Evolutionary conservation across 2,797 vertebrate genomes (phyloP).

Genomic region (Premnoplex brunnescens): DNA sequence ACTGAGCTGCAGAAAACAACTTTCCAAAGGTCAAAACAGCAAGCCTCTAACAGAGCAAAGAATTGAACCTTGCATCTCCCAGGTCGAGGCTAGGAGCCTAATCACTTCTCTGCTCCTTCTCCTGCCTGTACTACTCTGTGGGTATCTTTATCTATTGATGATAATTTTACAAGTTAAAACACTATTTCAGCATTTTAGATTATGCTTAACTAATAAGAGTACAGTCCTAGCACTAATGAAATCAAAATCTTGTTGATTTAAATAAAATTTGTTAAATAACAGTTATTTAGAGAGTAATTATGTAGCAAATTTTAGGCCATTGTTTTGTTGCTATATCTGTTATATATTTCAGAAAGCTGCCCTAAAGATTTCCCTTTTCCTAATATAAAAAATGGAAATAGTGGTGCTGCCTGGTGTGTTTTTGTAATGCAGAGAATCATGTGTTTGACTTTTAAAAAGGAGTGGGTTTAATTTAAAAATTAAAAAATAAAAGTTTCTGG

Average conservation of each 20-base stretch:
- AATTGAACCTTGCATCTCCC: not conserved
- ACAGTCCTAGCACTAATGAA: not conserved
- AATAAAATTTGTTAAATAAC: not conserved
- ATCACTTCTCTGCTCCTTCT: not conserved
- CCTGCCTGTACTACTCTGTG: fast-evolving
- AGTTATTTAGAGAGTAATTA: not conserved
- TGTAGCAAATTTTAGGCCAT: not conserved
- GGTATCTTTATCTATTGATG: not conserved
- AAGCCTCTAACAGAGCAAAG: not conserved
- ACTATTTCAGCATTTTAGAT: not conserved
- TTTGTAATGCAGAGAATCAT: not conserved
- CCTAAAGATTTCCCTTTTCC: not conserved
- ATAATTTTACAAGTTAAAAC: not conserved
- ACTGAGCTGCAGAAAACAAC: not conserved
- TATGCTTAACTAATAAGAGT: not conserved
- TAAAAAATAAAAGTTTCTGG: not conserved
- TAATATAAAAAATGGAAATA: not conserved
- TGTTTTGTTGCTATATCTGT: not conserved
- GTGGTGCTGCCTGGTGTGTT: not conserved
- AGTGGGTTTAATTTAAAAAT: not conserved
- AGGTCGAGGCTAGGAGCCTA: not conserved
- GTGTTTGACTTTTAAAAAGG: not conserved
- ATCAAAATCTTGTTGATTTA: not conserved
- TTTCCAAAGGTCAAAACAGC: not conserved
- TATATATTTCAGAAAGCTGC: not conserved